Conservation (phyloP, 2,888 invertebrate species). For the Tolmerus cingulatus region DNA sequence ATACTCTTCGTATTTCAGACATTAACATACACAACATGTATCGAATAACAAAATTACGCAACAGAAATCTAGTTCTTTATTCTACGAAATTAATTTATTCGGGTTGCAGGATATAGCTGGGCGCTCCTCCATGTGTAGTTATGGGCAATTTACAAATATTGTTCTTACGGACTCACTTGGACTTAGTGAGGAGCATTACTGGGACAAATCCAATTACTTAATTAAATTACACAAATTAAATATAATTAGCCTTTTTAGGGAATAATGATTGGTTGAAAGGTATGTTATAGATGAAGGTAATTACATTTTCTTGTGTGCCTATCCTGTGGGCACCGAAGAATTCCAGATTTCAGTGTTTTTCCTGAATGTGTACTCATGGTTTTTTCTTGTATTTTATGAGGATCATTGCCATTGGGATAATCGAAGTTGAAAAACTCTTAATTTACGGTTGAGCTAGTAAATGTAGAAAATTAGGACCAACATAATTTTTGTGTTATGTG, state of each 20-base stretch:
- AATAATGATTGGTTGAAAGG: not conserved
- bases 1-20: not conserved
- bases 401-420: not conserved
- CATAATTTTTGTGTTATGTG: not conserved
- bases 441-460: not conserved
- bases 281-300: not conserved
- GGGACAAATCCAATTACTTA: not conserved
- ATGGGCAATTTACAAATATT: not conserved
- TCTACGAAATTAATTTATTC: not conserved
- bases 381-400: not conserved
- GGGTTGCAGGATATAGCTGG: not conserved
- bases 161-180: not conserved
- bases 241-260: not conserved
- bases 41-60: not conserved
- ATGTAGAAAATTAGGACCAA: not conserved
- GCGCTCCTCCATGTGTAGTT: not conserved
- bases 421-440: not conserved
- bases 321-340: not conserved
- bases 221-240: not conserved
- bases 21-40: not conserved
- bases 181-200: not conserved
- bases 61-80: not conserved
- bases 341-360: not conserved
- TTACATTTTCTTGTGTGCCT: not conserved
- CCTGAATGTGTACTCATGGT: not conserved